These are phyloP conservation scores for Bombus consobrinus DNA, from an alignment of 1,140 invertebrate genomes.

Conservation along the genomic window DNA sequence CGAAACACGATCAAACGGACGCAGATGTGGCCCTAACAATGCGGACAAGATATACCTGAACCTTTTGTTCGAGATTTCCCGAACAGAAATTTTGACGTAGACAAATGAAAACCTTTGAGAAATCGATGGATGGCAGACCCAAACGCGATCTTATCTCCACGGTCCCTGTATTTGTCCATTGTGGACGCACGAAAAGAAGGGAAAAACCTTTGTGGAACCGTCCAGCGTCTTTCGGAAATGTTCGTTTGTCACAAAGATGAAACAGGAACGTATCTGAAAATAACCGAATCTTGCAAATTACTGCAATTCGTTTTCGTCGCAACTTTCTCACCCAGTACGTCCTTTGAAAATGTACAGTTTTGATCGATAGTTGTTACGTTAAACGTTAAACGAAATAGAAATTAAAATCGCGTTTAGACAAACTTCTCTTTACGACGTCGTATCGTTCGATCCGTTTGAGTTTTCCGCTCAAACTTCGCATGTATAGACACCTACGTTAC, in stretches of 20 bases:
- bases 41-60: conserved; percentile 59
- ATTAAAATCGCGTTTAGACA: not conserved
- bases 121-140: not conserved
- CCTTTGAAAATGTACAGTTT: no score
- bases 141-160: not conserved
- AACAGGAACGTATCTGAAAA: no score
- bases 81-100: conserved; percentile 10
- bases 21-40: conserved; percentile 39
- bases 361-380: fast-evolving
- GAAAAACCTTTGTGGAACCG: not conserved
- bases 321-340: no score
- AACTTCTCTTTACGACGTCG: not conserved
- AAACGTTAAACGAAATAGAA: not conserved
- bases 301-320: fast-evolving
- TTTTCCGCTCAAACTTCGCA: conserved; percentile 42
- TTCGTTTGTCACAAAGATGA: fast-evolving
- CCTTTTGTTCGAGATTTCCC: conserved; percentile 64
- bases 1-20: conserved; percentile 35
- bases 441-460: not conserved
- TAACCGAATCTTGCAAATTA: fast-evolving
- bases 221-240: fast-evolving
- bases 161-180: not conserved
- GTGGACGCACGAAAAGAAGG: not conserved
- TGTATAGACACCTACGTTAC: conserved; percentile 62
- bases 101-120: conserved; percentile 14